Evolutionary conservation across 2,888 invertebrate species (phyloP).

Genomic region (Apamea epomidion): DNA sequence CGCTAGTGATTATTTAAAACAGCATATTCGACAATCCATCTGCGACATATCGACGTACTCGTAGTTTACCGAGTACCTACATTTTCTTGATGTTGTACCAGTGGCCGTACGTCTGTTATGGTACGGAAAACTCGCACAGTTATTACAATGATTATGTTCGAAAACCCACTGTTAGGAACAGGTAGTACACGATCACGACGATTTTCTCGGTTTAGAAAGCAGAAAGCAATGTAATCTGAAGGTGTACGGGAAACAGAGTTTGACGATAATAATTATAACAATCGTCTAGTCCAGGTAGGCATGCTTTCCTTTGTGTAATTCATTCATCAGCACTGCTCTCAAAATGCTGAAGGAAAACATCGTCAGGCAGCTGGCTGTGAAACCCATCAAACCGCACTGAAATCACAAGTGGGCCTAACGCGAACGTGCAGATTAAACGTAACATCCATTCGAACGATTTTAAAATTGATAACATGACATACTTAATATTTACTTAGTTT

Average conservation of each 20-base stretch:
- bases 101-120: background rate
- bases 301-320: background rate
- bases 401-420: background rate
- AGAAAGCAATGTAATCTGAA: background rate
- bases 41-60: too few relatives aligned
- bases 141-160: conserved; percentile 39
- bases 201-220: conserved; percentile 43
- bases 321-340: background rate
- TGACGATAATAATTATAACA: background rate
- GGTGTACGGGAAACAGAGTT: background rate
- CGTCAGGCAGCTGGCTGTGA: background rate
- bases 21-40: background rate
- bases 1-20: background rate
- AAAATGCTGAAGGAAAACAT: background rate
- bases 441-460: background rate
- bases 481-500: background rate
- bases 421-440: background rate
- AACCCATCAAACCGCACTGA: background rate
- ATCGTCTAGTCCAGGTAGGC: background rate
- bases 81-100: background rate
- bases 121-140: conserved; percentile 12
- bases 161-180: conserved; percentile 30
- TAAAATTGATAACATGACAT: background rate
- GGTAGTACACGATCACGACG: background rate
- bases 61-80: background rate